Evolutionary conservation across 2,113 vertebrate species (phyloP), one percentile per base, ranked within the genome.

Genomic region (Pholis gunnellus): DNA sequence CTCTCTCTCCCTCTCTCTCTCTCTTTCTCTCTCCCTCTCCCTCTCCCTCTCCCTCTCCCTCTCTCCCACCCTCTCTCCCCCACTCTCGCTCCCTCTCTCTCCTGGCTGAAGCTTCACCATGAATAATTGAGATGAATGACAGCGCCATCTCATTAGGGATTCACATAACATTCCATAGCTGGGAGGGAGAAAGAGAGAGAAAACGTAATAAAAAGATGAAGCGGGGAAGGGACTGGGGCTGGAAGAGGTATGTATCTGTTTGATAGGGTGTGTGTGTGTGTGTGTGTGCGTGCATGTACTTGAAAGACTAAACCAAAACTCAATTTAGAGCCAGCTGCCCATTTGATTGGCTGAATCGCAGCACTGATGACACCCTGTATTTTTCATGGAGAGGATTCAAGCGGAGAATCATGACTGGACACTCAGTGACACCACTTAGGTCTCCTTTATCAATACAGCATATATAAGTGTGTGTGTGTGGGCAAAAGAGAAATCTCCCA

Each of bases 111-210:
- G 89, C 80, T 84, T 84, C 69, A 22, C 25, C 71, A 90, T 94
- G 87, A 94, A 94, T 93, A 90, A 94, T 92, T 92, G 81, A 94
- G 86, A 86, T 89, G 87, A 92, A 91, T 87, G 90, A 87, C 90
- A 92, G 90, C 20, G 14, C 70, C 54, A 44, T 68, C 87, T 86
- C 81, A 75, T 93, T 81, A 90, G 63, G 78, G 83, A 93, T 93
- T 88, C 92, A 90, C 82, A 86, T 61, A 83, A 81, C 77, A 89
- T 61, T 66, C 44, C 72, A 57, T 31, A 81, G 82, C 76, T 36
- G 29, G 36, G 66, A 85, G 82, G 80, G 74, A 66, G 77, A 79
- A 57, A 72, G 79, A 68, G 61, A 76, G 22, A 75, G 83, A 83
- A 64, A 84, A 79, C 9, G 20, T 80, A 73, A 85, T 78, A 88